Evolutionary conservation across 2,797 vertebrate species (phyloP).

Genomic region (Percopsis omiscomaycus): DNA sequence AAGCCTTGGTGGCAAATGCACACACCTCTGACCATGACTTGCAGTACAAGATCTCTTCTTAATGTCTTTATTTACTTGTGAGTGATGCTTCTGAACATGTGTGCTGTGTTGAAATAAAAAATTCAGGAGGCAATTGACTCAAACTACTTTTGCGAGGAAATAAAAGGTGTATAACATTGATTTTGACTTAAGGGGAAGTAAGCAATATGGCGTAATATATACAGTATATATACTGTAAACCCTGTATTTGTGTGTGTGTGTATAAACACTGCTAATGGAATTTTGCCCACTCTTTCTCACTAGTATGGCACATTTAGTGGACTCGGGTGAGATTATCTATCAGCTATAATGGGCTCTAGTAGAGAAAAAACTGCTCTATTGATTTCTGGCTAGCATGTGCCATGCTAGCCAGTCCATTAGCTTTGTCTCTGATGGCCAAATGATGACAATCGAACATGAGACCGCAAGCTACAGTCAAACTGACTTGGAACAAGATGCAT

Average conservation of each 20-base stretch:
- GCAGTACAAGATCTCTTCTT: background rate
- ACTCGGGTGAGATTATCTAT: background rate
- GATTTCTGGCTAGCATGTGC: background rate
- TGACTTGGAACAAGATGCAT: background rate
- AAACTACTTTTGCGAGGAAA: constrained; percentile 1
- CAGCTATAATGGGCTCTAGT: too few species aligned
- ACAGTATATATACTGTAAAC: too few species aligned
- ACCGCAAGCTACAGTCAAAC: background rate
- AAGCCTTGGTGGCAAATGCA: background rate
- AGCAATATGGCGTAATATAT: too few species aligned
- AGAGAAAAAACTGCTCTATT: background rate
- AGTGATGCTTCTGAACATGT: constrained; percentile 4
- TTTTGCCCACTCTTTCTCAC: background rate
- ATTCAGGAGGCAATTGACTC: background rate
- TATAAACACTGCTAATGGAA: too few species aligned
- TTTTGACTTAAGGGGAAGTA: constrained; percentile 4
- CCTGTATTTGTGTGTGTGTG: too few species aligned
- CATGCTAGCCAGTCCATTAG: background rate
- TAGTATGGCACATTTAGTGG: background rate
- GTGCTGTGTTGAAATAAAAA: constrained; percentile 12
- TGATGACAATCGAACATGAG: background rate
- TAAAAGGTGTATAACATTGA: background rate
- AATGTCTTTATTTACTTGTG: background rate
- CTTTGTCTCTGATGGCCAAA: background rate
- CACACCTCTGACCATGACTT: constrained; percentile 5